Evolutionary conservation across 1,140 invertebrate species (phyloP), one percentile per base, ranked within the genome.

Genomic region (Oryctes rhinoceros): DNA sequence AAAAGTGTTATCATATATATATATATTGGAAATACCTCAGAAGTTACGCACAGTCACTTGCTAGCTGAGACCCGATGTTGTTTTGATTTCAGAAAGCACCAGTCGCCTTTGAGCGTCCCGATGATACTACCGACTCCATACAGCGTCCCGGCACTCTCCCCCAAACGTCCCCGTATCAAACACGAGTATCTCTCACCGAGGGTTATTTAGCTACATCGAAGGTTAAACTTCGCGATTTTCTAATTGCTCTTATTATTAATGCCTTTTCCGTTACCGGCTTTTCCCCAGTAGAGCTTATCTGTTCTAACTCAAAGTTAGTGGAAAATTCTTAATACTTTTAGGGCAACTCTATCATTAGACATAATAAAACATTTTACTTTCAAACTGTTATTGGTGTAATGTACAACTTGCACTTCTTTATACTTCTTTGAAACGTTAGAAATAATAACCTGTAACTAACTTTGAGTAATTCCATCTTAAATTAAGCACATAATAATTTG

Each of bases 111-210:
- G 65, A 71, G 35, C 20, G 65, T 71, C 20, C 65, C 65, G 65
- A 71, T 71, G 35, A 71, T 15, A 71, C 65, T 71, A 71, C 65
- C 65, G 65, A 71, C 65, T 71, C 65, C 65, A 71, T 71, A 71
- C 65, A 71, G 65, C 65, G 65, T 71, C 65, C 65, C 18, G 65
- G 15, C 65, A 24, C 65, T 71, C 65, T 71, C 65, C 65, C 65
- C 65, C 65, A 71, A 71, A 35, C 65, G 65, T 71, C 65, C 24
- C 24, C 65, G 35, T 71, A 10, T 71, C 65, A 71, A 71, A 71
- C 65, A 71, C 65, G 35, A 35, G 20, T 71, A 71, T 71, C 65
- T 71, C 65, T 71, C 24, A 71, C 65, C 20, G 24, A 71, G 65
- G 65, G 65, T 71, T 71, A 24, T 71, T 71, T 71, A 71, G 65